phyloP scores from a whole-genome alignment of 1,140 invertebrate genomes.

The Drosophila orena region DNA sequence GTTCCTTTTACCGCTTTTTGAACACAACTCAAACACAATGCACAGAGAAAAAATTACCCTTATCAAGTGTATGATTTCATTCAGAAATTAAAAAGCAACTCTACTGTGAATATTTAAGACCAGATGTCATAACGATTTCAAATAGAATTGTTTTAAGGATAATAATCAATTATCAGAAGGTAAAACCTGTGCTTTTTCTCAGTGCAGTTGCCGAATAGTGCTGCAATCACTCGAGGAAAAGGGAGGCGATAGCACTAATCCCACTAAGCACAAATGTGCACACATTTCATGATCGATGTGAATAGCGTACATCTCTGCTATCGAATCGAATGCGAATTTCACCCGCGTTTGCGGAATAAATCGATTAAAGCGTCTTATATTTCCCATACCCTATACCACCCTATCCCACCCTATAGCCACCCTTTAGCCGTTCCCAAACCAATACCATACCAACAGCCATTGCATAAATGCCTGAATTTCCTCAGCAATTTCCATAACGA shows the following conservation, averaged over 20 bases:
- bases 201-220: conserved; percentile 13
- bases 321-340: conserved; percentile 12
- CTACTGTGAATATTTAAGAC: too few relatives aligned
- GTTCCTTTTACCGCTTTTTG: neutral
- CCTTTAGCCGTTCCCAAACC: neutral
- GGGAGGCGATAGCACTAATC: conserved; percentile 4
- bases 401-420: neutral
- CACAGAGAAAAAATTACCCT: neutral
- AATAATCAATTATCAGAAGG: too few relatives aligned
- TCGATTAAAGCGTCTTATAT: conserved; percentile 40
- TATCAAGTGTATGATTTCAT: too few relatives aligned
- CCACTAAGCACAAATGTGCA: conserved; percentile 20
- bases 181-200: neutral
- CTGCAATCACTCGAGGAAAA: conserved; percentile 4
- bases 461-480: conserved; percentile 24
- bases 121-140: too few relatives aligned
- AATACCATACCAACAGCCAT: conserved; percentile 1
- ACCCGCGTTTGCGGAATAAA: conserved; percentile 24
- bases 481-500: conserved; percentile 42
- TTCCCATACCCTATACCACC: conserved; percentile 18
- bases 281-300: conserved; percentile 21
- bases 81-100: too few relatives aligned
- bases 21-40: conserved; percentile 18
- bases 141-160: too few relatives aligned
- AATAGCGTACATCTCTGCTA: conserved; percentile 1